Percentiles rank a stretch among this genome's conserved stretches.
Conservation (phyloP, 1,140 invertebrate genomes). For the Drosophila pallidifrons region DNA sequence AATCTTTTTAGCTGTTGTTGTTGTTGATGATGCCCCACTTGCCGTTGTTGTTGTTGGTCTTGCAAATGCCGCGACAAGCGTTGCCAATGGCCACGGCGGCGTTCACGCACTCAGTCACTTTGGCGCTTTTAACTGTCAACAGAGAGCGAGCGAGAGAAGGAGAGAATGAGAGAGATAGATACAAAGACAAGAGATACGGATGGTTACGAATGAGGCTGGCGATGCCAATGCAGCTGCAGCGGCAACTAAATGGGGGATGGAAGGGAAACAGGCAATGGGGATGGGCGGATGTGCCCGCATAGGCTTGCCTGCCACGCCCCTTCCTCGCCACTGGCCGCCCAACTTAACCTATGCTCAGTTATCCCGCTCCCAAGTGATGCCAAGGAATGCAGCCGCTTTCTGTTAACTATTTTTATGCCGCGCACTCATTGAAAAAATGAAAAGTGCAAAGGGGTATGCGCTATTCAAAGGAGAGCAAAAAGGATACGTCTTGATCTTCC, state of each 20-base stretch:
- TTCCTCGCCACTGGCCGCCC: not conserved
- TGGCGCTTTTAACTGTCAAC: conserved; percentile 74
- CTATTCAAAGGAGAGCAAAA: not conserved
- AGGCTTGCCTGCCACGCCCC: not conserved
- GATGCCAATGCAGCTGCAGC: no score
- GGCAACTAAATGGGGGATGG: not conserved
- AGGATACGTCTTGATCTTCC: no score
- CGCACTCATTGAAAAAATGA: not conserved
- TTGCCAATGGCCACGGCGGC: conserved; percentile 30
- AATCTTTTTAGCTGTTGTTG: conserved; percentile 68
- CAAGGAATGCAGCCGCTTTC: conserved; percentile 3
- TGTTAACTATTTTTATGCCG: conserved; percentile 2
- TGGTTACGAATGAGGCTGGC: not conserved
- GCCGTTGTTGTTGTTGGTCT: conserved; percentile 50
- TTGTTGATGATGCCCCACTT: conserved; percentile 1
- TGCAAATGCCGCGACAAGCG: conserved; percentile 56
- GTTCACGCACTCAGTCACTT: conserved; percentile 75
- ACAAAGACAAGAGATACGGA: conserved; percentile 18
- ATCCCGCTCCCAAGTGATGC: not conserved
- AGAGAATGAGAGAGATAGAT: conserved; percentile 20
- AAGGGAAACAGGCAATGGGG: not conserved
- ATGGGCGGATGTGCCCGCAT: not conserved
- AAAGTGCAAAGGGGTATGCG: not conserved
- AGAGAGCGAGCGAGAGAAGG: not conserved
- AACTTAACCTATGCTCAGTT: not conserved